Evolutionary conservation across 2,113 vertebrate genomes (phyloP).

Genomic region (Albula goreensis): DNA sequence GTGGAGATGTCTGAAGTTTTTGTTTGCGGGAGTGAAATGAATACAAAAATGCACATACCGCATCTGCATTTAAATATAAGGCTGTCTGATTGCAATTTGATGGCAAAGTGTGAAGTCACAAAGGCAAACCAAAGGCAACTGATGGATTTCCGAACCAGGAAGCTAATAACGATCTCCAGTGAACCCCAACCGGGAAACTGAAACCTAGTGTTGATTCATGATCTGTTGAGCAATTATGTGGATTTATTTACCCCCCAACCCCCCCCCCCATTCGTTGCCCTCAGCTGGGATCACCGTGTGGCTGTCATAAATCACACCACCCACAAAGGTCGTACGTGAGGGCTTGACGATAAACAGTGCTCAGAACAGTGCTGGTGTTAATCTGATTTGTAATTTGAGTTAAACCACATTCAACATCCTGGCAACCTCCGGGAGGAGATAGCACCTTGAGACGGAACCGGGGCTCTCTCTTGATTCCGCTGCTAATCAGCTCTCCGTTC

Average conservation of each 20-base stretch:
- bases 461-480: conserved; percentile 10
- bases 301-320: conserved; percentile 10
- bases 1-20: not conserved
- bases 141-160: not conserved
- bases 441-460: not conserved
- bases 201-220: conserved; percentile 14
- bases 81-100: not conserved
- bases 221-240: conserved; percentile 32
- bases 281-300: conserved; percentile 10
- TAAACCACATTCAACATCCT: not conserved
- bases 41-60: not conserved
- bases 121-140: not conserved
- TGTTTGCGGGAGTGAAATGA: not conserved
- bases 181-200: not conserved
- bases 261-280: not conserved
- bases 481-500: conserved; percentile 15
- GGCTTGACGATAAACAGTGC: conserved; percentile 12
- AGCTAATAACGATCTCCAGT: not conserved
- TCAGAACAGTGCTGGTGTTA: conserved; percentile 1
- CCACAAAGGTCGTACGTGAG: not conserved
- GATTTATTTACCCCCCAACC: conserved; percentile 15
- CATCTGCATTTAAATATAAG: not conserved
- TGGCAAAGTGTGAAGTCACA: not conserved
- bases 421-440: conserved; percentile 14
- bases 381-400: conserved; percentile 23